Percentiles rank a stretch among this genome's conserved stretches.
Conservation (phyloP, 2,797 vertebrate genomes). For the Molothrus aeneus region DNA sequence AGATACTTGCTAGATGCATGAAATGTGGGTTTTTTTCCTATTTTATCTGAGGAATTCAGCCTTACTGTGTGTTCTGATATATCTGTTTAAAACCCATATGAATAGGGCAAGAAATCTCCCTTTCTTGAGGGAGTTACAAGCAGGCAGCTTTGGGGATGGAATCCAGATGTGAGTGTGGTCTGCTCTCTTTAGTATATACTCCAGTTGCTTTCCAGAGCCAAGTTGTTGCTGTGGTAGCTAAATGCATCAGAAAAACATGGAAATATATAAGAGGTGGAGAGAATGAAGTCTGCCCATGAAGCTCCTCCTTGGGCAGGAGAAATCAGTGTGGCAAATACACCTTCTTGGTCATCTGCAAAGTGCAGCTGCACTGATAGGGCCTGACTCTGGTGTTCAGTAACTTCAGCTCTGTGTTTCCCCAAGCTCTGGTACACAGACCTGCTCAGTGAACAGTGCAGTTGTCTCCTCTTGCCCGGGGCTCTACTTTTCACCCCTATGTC, state of each 20-base stretch:
- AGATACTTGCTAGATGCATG: not conserved
- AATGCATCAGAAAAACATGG: not conserved
- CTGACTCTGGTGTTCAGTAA: not conserved
- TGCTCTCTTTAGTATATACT: not conserved
- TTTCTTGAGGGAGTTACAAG: not conserved
- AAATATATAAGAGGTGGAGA: not conserved
- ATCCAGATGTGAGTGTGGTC: not conserved
- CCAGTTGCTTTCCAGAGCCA: not conserved
- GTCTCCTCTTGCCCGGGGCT: not conserved
- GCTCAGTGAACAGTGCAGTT: not conserved
- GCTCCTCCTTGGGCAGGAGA: not conserved
- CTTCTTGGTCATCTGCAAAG: not conserved
- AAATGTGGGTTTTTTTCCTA: not conserved
- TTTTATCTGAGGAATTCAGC: not conserved
- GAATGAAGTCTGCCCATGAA: not conserved
- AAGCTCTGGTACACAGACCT: not conserved
- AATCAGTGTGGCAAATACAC: not conserved
- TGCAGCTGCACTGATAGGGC: not conserved
- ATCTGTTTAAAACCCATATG: not conserved
- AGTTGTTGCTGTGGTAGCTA: not conserved
- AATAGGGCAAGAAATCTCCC: not conserved
- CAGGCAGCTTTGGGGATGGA: not conserved
- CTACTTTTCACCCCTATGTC: not conserved
- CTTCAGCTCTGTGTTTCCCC: not conserved
- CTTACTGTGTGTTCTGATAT: not conserved